Conservation (phyloP, 2,113 vertebrate species). For the Plecotus auritus region DNA sequence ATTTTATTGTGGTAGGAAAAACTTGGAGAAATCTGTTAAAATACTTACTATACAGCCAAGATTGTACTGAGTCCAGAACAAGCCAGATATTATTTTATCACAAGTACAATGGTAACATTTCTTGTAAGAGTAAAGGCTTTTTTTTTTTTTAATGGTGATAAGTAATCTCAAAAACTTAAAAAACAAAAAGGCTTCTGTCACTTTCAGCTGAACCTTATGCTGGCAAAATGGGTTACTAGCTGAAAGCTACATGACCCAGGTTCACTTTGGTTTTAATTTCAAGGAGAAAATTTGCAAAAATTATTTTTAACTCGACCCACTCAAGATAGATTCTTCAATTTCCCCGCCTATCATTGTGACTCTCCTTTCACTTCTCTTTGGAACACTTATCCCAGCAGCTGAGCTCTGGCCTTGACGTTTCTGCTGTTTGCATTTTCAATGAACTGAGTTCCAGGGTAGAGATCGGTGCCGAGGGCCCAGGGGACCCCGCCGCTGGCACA, state of each 20-base stretch:
- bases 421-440: background rate
- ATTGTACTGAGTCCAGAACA: background rate
- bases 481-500: accelerated
- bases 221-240: background rate
- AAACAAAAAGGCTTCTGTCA: background rate
- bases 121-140: background rate
- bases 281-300: background rate
- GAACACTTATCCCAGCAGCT: background rate
- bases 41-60: background rate
- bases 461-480: background rate
- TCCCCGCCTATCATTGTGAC: background rate
- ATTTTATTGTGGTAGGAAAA: conserved; percentile 32
- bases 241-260: background rate
- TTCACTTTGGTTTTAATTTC: background rate
- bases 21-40: background rate
- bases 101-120: background rate
- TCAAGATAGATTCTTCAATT: background rate
- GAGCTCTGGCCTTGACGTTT: background rate
- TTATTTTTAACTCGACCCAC: background rate
- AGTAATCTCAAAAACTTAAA: background rate
- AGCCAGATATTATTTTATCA: background rate
- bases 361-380: background rate
- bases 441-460: background rate
- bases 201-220: background rate
- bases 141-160: background rate